Evolutionary conservation across 2,888 invertebrate genomes (phyloP).

Genomic region (Sinhomidia bicolor): DNA sequence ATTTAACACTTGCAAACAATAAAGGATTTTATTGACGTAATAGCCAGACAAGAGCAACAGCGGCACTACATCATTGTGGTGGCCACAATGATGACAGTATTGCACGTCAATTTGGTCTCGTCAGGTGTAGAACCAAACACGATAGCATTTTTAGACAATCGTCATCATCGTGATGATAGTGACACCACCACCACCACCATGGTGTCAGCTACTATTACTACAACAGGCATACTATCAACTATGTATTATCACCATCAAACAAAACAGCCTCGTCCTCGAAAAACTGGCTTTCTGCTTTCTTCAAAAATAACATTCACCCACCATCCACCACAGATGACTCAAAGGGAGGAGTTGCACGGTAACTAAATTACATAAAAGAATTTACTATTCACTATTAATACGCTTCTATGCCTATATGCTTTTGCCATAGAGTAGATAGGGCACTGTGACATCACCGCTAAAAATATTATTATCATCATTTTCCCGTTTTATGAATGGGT

Average conservation of each 20-base stretch:
- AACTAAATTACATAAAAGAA: too few species aligned
- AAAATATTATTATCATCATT: background rate
- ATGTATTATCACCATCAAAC: too few species aligned
- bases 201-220: too few species aligned
- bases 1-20: too few species aligned
- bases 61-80: too few species aligned
- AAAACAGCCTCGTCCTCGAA: background rate
- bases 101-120: slow-evolving; percentile 26
- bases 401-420: background rate
- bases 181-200: too few species aligned
- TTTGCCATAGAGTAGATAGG: background rate
- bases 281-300: background rate
- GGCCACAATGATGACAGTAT: slow-evolving; percentile 15
- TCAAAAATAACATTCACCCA: background rate
- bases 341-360: background rate
- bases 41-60: too few species aligned
- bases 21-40: too few species aligned
- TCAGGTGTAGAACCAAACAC: slow-evolving; percentile 8
- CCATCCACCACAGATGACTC: background rate
- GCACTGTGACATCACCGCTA: background rate
- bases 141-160: background rate
- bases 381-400: too few species aligned
- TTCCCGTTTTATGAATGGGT: too few species aligned
- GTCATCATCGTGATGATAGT: background rate
- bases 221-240: too few species aligned